Base-by-base conservation (phyloP, 2,797 vertebrate genomes). In the Rachycentron canadum region DNA sequence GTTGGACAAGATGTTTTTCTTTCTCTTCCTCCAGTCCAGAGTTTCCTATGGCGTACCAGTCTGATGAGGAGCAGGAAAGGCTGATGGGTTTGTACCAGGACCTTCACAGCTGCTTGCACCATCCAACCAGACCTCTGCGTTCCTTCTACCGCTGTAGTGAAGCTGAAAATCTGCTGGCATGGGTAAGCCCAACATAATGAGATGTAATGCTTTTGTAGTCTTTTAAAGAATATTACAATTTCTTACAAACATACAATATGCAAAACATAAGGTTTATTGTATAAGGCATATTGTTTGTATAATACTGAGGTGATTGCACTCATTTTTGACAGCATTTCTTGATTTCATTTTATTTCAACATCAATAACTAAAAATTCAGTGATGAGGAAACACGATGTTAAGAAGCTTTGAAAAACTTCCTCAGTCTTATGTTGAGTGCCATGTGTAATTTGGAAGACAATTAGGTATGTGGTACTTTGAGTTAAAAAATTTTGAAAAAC, bases 101-200 rank as follows among this genome's bases (percentile, higher is more conserved):
- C 81, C 95, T 99, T 62, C 98, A 99, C 89, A 98, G 97, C 91
- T 95, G 95, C 6, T 93, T 98, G 68, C 98, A 99, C 92, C 97
- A 98, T 86, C 96, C 97, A 32, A 95, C 96, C 0, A 96, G 96
- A 69, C 98, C 97, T 6, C 93, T 99, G 63, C 96, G 96, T 86
- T 96, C 94, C 76, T 96, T 97, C 88, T 99, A 99, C 93, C 96
- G 96, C 90, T 96, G 96, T 0, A 94, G 96, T 50, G 94, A 97
- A 81, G 95, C 93, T 0, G 98, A 99, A 90, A 99, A 98, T 91
- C 94, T 98, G 66, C 90, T 98, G 82, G 97, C 97, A 4, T 97
- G 96, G 98, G 98, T 99, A 92, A 96, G 96, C 21, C 36, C 59
- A 23, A 21, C 19, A 7, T 4, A 26, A 16, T 61, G 32, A 76